Evolutionary conservation across 2,797 vertebrate genomes (phyloP), one percentile per base, ranked within the genome.

Genomic region (Sebastes vulpes): DNA sequence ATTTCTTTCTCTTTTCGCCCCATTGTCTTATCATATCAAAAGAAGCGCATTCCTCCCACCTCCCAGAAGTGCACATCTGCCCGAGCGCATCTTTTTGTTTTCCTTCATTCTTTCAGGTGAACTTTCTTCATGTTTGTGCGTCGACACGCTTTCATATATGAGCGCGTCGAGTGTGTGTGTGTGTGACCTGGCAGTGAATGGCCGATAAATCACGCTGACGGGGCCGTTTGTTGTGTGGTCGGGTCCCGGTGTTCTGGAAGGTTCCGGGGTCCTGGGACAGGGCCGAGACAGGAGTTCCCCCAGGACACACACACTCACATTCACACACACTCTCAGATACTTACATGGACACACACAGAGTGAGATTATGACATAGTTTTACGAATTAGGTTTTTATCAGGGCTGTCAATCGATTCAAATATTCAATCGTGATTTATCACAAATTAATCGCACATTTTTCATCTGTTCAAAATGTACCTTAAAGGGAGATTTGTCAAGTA

Each of bases 141-240:
- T 78, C 16, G 11, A 65, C 79, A 25, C 26, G 56, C 81, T 83
- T 87, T 84, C 76, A 71, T 83, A 79, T 87, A 70, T 9, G 53
- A 8, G 64, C 21, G 63, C 66, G 56, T 65, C 50, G 81, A 66
- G 11, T 46, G 32, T 65, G 54, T 75, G 54, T 84, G 81, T 72
- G 79, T 79, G 77, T 70, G 85, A 83, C 85, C 88, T 16, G 88
- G 63, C 57, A 83, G 70, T 95, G 94, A 96, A 96, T 93, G 93
- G 91, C 81, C 94, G 95, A 96, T 96, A 96, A 96, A 96, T 96
- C 95, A 96, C 89, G 87, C 93, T 96, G 96, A 95, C 90, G 94
- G 94, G 86, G 80, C 85, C 28, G 94, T 95, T 94, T 94, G 93
- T 92, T 90, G 79, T 79, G 80, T 31, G 75, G 58, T 77, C 48